Percentiles rank a stretch among this genome's conserved stretches.
Evolutionary conservation across 2,888 invertebrate species (phyloP).

Genomic region (Harpalus rufipes): DNA sequence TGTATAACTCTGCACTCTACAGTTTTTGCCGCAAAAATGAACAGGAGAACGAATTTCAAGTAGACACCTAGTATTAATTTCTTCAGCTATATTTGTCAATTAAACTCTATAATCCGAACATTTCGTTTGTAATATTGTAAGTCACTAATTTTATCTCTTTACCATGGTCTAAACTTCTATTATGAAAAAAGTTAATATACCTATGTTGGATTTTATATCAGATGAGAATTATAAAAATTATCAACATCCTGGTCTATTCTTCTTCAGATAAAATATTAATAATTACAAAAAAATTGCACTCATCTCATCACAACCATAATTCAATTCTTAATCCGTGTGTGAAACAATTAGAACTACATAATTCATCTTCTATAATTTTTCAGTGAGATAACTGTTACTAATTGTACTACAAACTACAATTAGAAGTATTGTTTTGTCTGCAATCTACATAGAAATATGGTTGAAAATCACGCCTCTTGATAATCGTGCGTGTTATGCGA

Average conservation of each 20-base stretch:
- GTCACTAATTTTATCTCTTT: too few relatives aligned
- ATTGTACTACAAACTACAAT: neutral
- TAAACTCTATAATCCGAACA: too few relatives aligned
- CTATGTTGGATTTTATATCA: too few relatives aligned
- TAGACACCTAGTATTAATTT: too few relatives aligned
- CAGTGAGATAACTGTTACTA: neutral
- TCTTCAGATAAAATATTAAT: neutral
- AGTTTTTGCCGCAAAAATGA: too few relatives aligned
- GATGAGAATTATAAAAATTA: neutral
- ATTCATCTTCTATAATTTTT: neutral
- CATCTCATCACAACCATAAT: neutral
- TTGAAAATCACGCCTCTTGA: constrained; percentile 8
- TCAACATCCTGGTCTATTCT: neutral
- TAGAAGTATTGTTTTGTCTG: neutral
- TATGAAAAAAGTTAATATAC: too few relatives aligned
- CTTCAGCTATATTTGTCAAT: too few relatives aligned
- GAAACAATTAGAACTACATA: neutral
- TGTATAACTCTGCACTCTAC: too few relatives aligned
- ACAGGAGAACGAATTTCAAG: too few relatives aligned
- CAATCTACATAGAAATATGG: neutral
- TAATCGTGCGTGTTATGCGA: constrained; percentile 39
- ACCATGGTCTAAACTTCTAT: too few relatives aligned
- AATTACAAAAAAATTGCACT: neutral
- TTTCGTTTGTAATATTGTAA: too few relatives aligned
- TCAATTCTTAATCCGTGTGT: neutral